Evolutionary conservation across 1,140 invertebrate genomes (phyloP).

Genomic region (Battus philenor): DNA sequence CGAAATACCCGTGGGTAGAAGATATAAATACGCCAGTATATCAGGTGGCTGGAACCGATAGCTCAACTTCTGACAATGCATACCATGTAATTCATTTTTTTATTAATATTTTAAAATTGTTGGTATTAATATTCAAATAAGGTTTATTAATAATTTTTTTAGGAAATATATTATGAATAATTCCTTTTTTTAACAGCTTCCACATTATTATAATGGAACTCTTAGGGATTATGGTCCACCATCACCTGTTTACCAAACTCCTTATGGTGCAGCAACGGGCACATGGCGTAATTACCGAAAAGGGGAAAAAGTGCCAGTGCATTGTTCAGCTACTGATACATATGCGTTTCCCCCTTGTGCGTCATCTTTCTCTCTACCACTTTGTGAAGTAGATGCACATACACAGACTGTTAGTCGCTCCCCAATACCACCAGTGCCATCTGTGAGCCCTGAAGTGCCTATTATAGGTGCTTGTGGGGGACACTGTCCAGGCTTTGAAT

Average conservation of each 20-base stretch:
- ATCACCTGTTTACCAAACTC: slow-evolving; percentile 69
- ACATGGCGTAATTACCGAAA: slow-evolving; percentile 54
- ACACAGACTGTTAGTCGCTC: slow-evolving; percentile 33
- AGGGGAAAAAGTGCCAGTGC: slow-evolving; percentile 33
- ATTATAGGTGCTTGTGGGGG: slow-evolving; percentile 79
- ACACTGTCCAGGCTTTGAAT: slow-evolving; percentile 80
- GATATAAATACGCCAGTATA: slow-evolving; percentile 55
- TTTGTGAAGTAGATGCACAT: slow-evolving; percentile 46
- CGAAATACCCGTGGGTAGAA: slow-evolving; percentile 69
- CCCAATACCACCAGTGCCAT: slow-evolving; percentile 45
- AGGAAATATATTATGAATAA: no score
- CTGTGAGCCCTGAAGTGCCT: slow-evolving; percentile 63
- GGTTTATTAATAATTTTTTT: no score
- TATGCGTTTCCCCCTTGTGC: slow-evolving; percentile 59
- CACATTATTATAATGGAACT: slow-evolving; percentile 58
- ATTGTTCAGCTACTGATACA: slow-evolving; percentile 30
- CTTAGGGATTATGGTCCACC: slow-evolving; percentile 48
- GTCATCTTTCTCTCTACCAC: slow-evolving; percentile 56
- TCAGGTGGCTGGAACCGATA: slow-evolving; percentile 63
- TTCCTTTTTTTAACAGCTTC: slow-evolving; percentile 42
- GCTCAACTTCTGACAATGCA: slow-evolving; percentile 66
- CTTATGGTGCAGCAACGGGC: slow-evolving; percentile 38
- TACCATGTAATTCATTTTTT: slow-evolving; percentile 47
- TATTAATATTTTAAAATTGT: no score
- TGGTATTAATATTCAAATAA: no score